A percentile compares a stretch with the other conserved stretches of the same genome.
Evolutionary conservation across 2,888 invertebrate genomes (phyloP).

Genomic region (Phytoseiulus persimilis): DNA sequence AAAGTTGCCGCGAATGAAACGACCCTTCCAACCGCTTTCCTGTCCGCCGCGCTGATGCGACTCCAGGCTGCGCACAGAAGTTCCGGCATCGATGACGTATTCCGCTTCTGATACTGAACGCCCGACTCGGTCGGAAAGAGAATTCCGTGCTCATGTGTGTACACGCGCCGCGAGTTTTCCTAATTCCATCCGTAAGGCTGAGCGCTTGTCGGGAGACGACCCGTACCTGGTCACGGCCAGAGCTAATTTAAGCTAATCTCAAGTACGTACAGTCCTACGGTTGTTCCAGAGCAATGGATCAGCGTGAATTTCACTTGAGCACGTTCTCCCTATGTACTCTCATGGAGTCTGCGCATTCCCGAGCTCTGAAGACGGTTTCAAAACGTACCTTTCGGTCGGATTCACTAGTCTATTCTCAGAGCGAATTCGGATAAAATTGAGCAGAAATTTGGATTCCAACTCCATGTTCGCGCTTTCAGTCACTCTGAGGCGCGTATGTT

Average conservation of each 20-base stretch:
- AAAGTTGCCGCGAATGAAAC: no score
- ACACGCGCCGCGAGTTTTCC: neutral
- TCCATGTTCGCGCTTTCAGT: no score
- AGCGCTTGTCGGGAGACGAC: neutral
- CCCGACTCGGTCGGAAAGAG: neutral
- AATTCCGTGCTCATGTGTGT: neutral
- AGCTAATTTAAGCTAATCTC: neutral
- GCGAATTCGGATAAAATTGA: no score
- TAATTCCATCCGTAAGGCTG: neutral
- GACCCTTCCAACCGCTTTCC: no score
- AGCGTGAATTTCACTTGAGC: neutral
- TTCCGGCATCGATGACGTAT: neutral
- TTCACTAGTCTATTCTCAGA: no score
- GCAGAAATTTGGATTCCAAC: no score
- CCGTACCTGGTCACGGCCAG: neutral
- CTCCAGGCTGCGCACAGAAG: no score
- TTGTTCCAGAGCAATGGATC: neutral
- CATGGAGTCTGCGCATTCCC: neutral
- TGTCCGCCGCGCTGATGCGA: no score
- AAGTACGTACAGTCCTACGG: neutral
- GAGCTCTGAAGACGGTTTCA: no score
- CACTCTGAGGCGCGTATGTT: no score
- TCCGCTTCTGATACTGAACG: neutral
- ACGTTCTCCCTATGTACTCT: neutral
- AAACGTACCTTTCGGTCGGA: no score